Evolutionary conservation across 2,888 invertebrate genomes (phyloP).

Genomic region (Caenorhabditis sinica): DNA sequence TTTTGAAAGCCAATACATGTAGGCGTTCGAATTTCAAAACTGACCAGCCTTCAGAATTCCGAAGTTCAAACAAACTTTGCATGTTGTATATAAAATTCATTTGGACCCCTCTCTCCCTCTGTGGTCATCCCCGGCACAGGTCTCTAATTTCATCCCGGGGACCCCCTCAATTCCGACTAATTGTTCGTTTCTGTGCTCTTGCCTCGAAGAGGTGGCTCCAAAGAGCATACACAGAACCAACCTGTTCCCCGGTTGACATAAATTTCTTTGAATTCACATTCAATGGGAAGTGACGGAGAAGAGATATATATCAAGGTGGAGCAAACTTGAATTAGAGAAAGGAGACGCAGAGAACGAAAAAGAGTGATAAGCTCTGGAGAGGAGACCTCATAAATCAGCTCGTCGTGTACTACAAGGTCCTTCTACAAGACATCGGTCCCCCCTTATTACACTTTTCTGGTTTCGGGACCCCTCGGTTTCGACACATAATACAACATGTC

Average conservation of each 20-base stretch:
- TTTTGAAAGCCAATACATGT: slow-evolving; percentile 44
- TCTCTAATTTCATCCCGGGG: slow-evolving; percentile 48
- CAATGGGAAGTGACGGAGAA: not conserved
- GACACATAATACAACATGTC: slow-evolving; percentile 55
- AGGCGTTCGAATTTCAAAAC: slow-evolving; percentile 42
- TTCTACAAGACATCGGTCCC: too few species aligned
- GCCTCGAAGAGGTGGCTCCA: not conserved
- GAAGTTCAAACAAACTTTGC: slow-evolving; percentile 49
- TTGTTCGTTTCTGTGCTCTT: slow-evolving; percentile 26
- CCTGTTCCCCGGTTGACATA: slow-evolving; percentile 51
- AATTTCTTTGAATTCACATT: slow-evolving; percentile 26
- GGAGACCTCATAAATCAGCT: slow-evolving; percentile 58
- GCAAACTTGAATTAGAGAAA: not conserved
- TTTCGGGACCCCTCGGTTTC: slow-evolving; percentile 4
- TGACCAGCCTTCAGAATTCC: slow-evolving; percentile 45
- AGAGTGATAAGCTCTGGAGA: not conserved
- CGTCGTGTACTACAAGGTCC: slow-evolving; percentile 63
- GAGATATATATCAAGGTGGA: not conserved
- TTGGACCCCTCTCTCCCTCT: not conserved
- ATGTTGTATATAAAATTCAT: slow-evolving; percentile 14
- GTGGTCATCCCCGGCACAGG: not conserved
- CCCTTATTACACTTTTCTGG: slow-evolving; percentile 9
- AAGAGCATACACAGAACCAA: slow-evolving; percentile 5
- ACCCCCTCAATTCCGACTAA: slow-evolving; percentile 19
- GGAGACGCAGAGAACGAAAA: too few species aligned